phyloP scores from a whole-genome alignment of 1,140 invertebrate genomes.

The Ips nitidus region DNA sequence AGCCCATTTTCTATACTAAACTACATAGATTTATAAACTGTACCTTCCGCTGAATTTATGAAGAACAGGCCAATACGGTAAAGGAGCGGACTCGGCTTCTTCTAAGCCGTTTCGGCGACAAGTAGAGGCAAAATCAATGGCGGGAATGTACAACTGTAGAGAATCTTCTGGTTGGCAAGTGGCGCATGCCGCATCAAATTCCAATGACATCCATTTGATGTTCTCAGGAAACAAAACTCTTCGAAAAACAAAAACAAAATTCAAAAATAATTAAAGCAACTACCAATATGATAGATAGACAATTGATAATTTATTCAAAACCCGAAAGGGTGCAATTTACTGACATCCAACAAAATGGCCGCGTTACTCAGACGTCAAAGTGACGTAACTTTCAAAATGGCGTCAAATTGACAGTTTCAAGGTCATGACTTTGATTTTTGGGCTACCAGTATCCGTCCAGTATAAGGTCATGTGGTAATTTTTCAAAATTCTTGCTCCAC shows the following conservation, averaged over 20 bases:
- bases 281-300: too few relatives aligned
- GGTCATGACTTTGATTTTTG: too few relatives aligned
- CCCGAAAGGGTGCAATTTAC: too few relatives aligned
- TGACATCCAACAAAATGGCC: too few relatives aligned
- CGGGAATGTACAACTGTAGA: slow-evolving; percentile 83
- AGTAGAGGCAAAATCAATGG: slow-evolving; percentile 34
- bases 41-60: slow-evolving; percentile 60
- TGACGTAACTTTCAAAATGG: too few relatives aligned
- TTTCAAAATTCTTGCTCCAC: too few relatives aligned
- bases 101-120: slow-evolving; percentile 26
- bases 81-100: slow-evolving; percentile 45
- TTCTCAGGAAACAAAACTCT: slow-evolving; percentile 85
- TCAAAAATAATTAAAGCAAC: not conserved
- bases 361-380: too few relatives aligned
- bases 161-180: slow-evolving; percentile 94
- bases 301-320: too few relatives aligned
- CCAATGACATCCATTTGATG: slow-evolving; percentile 89
- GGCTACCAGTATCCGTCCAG: too few relatives aligned
- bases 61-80: slow-evolving; percentile 70
- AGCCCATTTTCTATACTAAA: not conserved
- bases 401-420: too few relatives aligned
- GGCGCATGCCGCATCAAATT: slow-evolving; percentile 90
- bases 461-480: too few relatives aligned
- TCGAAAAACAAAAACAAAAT: slow-evolving; percentile 30
- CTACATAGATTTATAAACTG: not conserved